Base-by-base conservation (phyloP, 2,888 invertebrate species). In the Zaprionus bogoriensis region DNA sequence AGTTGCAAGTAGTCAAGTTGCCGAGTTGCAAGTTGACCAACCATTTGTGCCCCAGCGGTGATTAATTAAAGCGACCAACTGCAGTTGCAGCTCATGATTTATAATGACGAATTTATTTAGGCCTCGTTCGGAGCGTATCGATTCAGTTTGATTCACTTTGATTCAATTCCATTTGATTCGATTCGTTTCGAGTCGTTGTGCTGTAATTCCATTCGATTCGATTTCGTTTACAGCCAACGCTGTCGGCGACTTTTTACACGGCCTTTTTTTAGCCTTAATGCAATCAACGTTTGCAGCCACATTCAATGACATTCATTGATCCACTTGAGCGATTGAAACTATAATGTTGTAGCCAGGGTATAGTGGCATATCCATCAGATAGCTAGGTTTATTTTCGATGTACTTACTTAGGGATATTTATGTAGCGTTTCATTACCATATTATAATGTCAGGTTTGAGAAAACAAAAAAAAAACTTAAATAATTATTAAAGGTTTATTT, bases 31-130 rank as follows among this genome's bases (percentile, higher is more conserved):
- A 41, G 20, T 65, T 61, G 66, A 36, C 45, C 67, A 64, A 54
- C 58, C 60, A 42, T 42, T 44, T 53, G 61, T 48, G 83, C 68
- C 84, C 71, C 87, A 81, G 63, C 70, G 83, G 84, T 87, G 77
- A 87, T 83, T 86, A 83, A 87, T 87, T 87, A 83, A 87, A 82
- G 62, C 57, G 44, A 71, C 58, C 58, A 51, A 58, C 51, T 44
- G 60, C 58, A 46, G 66, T 67, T 69, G 79, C 72, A 60, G 79
- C 77, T 77, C 87, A 89, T 89, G 88, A 89, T 88, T 89, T 89
- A 89, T 89, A 88, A 86, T 88, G 89, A 89, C 82, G 89, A 89
- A 89, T 89, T 89, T 89, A 89, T 88, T 88, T 89, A 81, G 85
- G 87, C 78, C 84, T 83, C 68, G 67, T 45, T 14, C 36, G 17